These are phyloP conservation scores for Hyppa rectilinea DNA, from an alignment of 2,888 invertebrate genomes.

Conservation along the genomic window DNA sequence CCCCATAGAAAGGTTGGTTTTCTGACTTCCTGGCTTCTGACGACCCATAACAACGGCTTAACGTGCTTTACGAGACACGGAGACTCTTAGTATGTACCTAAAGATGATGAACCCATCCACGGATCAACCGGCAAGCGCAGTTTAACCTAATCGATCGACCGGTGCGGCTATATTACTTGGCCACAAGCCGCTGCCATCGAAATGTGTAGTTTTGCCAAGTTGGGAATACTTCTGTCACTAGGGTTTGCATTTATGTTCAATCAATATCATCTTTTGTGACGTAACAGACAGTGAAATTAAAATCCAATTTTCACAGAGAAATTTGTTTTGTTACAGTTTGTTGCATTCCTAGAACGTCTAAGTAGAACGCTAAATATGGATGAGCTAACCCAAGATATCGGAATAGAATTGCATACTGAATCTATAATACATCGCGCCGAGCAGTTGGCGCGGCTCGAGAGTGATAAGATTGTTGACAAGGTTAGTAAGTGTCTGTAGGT, in stretches of 20 bases:
- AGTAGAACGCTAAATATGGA: conserved; percentile 96
- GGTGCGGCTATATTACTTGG: too few species aligned
- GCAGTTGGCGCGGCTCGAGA: conserved; percentile 95
- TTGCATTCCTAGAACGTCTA: conserved; percentile 95
- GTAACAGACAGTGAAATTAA: conserved; percentile 15
- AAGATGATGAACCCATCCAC: too few species aligned
- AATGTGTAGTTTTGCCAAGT: background rate
- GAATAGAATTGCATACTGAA: conserved; percentile 95
- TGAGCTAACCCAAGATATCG: conserved; percentile 95
- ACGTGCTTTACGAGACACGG: too few species aligned
- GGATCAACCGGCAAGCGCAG: too few species aligned
- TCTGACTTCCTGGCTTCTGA: too few species aligned
- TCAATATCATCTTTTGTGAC: background rate
- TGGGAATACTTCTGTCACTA: too few species aligned
- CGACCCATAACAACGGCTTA: too few species aligned
- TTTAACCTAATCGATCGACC: too few species aligned
- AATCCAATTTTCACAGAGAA: conserved; percentile 10
- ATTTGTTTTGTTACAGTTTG: conserved; percentile 90
- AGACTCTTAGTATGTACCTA: too few species aligned
- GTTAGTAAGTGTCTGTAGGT: conserved; percentile 92
- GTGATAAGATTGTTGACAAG: conserved; percentile 96
- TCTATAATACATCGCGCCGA: conserved; percentile 96
- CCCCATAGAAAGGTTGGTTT: too few species aligned
- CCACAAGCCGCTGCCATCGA: background rate
- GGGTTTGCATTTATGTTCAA: background rate